Percentiles rank a stretch among this genome's conserved stretches.
Evolutionary conservation across 2,888 invertebrate species (phyloP).

Genomic region (Cremastinae sp.): DNA sequence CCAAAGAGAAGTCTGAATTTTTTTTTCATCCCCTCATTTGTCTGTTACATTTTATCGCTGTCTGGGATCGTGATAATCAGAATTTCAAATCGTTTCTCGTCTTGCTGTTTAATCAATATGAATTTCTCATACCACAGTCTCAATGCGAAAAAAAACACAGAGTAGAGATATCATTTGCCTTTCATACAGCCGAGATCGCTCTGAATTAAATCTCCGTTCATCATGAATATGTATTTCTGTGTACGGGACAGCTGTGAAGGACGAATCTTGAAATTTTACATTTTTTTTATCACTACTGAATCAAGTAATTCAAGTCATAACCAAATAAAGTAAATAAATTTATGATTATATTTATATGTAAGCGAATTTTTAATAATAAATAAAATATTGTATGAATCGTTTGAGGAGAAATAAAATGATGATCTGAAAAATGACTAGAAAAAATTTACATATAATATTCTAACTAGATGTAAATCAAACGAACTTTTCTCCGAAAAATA

Average conservation of each 20-base stretch:
- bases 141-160: background rate
- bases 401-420: too few species aligned
- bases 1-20: slow-evolving; percentile 16
- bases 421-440: too few species aligned
- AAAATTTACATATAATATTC: too few species aligned
- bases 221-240: background rate
- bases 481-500: too few species aligned
- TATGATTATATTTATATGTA: too few species aligned
- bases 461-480: too few species aligned
- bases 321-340: too few species aligned
- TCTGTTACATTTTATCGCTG: background rate
- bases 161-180: slow-evolving; percentile 2
- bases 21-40: slow-evolving; percentile 1
- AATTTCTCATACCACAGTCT: background rate
- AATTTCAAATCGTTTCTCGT: slow-evolving; percentile 29
- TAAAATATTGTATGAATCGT: too few species aligned
- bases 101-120: slow-evolving; percentile 4
- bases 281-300: background rate
- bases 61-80: slow-evolving; percentile 4
- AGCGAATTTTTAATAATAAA: too few species aligned
- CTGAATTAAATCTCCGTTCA: background rate
- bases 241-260: background rate
- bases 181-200: background rate
- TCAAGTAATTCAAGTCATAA: background rate
- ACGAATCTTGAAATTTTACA: background rate